These are phyloP conservation scores for Amblyteles armatorius DNA, from an alignment of 2,888 invertebrate species.

Conservation along the genomic window DNA sequence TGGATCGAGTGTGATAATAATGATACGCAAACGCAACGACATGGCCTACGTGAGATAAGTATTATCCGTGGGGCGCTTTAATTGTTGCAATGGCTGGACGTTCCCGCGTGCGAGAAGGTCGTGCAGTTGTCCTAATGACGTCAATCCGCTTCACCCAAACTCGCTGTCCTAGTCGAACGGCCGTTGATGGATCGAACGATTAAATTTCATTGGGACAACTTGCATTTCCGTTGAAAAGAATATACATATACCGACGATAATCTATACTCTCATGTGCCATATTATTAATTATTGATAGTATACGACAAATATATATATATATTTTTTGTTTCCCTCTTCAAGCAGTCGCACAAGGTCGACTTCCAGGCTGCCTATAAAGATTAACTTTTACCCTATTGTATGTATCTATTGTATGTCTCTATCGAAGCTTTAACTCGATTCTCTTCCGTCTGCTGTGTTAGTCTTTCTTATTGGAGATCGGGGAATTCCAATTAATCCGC, in stretches of 20 bases:
- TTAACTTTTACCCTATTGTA: constrained; percentile 5
- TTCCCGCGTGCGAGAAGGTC: constrained; percentile 39
- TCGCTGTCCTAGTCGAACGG: constrained; percentile 3
- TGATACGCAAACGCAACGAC: constrained; percentile 54
- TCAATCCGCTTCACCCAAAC: background rate
- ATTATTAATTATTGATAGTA: constrained; percentile 39
- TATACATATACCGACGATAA: constrained; percentile 26
- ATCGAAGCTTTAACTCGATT: constrained; percentile 10
- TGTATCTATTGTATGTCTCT: constrained; percentile 5
- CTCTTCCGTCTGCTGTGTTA: background rate
- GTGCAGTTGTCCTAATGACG: constrained; percentile 19
- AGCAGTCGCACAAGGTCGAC: constrained; percentile 49
- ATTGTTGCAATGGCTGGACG: constrained; percentile 60
- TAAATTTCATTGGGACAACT: constrained; percentile 34
- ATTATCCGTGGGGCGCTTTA: constrained; percentile 58
- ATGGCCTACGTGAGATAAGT: constrained; percentile 66
- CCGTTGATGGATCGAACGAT: background rate
- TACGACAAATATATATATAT: constrained; percentile 21
- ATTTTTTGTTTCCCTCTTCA: constrained; percentile 11
- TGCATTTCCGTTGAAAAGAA: constrained; percentile 18
- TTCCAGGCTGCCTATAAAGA: constrained; percentile 39
- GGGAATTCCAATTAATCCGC: background rate
- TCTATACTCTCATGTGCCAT: constrained; percentile 58
- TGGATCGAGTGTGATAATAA: constrained; percentile 61
- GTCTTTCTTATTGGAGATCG: background rate